Base-by-base conservation (phyloP, 1,140 invertebrate genomes). In the Heliconius melpomene region DNA sequence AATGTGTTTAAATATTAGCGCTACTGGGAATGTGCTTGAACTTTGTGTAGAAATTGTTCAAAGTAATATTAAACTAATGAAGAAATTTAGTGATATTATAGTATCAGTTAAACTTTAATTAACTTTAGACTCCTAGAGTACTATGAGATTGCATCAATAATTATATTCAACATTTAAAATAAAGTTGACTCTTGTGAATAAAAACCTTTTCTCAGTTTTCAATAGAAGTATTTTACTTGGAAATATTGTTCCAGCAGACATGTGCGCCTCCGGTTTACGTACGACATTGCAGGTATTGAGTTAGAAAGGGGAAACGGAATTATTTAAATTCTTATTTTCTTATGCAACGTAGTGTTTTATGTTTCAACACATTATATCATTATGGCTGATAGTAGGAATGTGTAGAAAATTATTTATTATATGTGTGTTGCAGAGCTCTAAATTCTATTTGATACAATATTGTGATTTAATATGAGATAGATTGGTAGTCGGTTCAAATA, bases 181-280 rank as follows among this genome's bases (percentile, higher is more conserved):
- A 29, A 72, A 38, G 36, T 72, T 38, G 13, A 46, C 84, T 76
- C 82, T 85, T 79, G 40, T 79, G 54, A 83, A 79, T 85, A 82
- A 32, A 23, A 79, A 83, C 80, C 36, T 23, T 60, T 70, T 20
- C 50, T n/a, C 50, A 76, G 85, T 80, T 88, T 86, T 87, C 81
- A 74, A 79, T 82, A 83, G 77, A 82, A 83, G 88, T 90, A 85
- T 92, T 92, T 92, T 92, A 92, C 90, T 91, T 91, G 90, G 87
- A 91, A 91, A 93, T 91, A 93, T 93, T 92, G 90, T 91, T 91
- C 87, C 81, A 86, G 86, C 87, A 86, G 86, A 88, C 85, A 89
- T 81, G 80, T 76, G 86, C 86, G 78, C 81, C 88, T 83, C 78
- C 83, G 74, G 87, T 90, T 88, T 83, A 87, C 85, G 81, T 84